Evolutionary conservation across 2,113 vertebrate species (phyloP).

Genomic region (Otolemur garnettii): DNA sequence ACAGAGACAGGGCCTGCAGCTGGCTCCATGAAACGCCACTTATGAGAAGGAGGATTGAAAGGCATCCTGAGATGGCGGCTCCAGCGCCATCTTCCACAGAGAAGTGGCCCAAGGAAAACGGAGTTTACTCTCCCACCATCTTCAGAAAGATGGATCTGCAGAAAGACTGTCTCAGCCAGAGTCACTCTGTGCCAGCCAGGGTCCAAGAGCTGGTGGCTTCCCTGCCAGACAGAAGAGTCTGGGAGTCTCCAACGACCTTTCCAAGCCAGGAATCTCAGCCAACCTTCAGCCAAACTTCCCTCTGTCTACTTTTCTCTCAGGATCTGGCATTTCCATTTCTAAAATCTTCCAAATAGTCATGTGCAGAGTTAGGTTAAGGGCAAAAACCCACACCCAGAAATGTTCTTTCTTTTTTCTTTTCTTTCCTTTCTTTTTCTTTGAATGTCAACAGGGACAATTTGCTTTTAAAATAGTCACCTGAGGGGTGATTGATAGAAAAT

Average conservation of each 20-base stretch:
- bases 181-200: neutral
- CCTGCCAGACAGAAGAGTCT: neutral
- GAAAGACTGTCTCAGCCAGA: neutral
- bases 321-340: constrained; percentile 46
- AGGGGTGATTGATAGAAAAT: constrained; percentile 81
- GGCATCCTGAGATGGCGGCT: neutral
- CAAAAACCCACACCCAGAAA: constrained; percentile 53
- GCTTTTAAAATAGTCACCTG: constrained; percentile 66
- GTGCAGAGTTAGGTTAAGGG: constrained; percentile 25
- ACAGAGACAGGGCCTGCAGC: neutral
- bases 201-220: neutral
- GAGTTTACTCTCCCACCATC: neutral
- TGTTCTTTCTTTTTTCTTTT: neutral
- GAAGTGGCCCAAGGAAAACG: neutral
- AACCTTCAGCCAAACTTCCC: neutral
- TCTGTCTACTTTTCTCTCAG: neutral
- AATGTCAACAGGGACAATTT: constrained; percentile 55
- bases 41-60: neutral
- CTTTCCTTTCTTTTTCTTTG: neutral
- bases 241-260: neutral
- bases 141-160: neutral
- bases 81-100: neutral
- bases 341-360: neutral
- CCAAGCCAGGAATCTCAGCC: neutral
- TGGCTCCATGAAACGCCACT: neutral